A percentile compares a stretch with the other conserved stretches of the same genome.
Evolutionary conservation across 2,888 invertebrate genomes (phyloP).

Genomic region (Aphidius colemani): DNA sequence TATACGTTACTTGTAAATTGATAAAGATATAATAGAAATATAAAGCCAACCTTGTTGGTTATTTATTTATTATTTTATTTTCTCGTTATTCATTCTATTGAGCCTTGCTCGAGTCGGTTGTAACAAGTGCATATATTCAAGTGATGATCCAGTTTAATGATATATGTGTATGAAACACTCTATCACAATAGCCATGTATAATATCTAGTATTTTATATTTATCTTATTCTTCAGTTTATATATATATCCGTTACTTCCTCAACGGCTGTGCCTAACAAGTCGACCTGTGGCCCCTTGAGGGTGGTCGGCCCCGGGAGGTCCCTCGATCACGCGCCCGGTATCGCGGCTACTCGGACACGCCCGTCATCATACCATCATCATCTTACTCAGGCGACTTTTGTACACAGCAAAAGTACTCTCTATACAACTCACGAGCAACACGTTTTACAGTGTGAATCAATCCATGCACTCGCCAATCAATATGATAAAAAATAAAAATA

Average conservation of each 20-base stretch:
- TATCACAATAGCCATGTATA: too few relatives aligned
- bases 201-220: constrained; percentile 1
- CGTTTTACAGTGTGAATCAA: too few relatives aligned
- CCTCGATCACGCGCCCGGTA: constrained; percentile 54
- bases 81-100: background rate
- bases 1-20: too few relatives aligned
- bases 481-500: too few relatives aligned
- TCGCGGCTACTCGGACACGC: constrained; percentile 56
- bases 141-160: too few relatives aligned
- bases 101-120: too few relatives aligned
- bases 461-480: too few relatives aligned
- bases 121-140: too few relatives aligned
- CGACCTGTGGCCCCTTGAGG: constrained; percentile 58
- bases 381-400: constrained; percentile 36
- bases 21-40: too few relatives aligned
- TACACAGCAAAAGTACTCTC: background rate
- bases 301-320: constrained; percentile 59
- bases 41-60: too few relatives aligned
- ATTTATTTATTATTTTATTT: background rate
- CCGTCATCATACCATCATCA: constrained; percentile 56
- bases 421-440: constrained; percentile 8
- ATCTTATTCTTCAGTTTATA: constrained; percentile 7
- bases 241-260: constrained; percentile 33
- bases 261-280: constrained; percentile 53
- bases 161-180: too few relatives aligned